These are phyloP conservation scores for Bibio marci DNA, from an alignment of 2,888 invertebrate genomes.

Conservation along the genomic window DNA sequence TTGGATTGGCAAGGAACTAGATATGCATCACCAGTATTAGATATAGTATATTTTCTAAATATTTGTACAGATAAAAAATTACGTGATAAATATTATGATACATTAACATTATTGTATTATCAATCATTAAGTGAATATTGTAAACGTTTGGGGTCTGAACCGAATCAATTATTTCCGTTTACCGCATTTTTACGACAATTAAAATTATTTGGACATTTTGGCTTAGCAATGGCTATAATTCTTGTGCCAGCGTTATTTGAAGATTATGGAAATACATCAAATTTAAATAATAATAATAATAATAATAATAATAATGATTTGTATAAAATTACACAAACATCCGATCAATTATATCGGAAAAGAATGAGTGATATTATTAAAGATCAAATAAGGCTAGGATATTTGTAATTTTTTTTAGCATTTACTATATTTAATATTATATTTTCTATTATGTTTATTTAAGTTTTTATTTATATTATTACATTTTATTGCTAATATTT, in stretches of 20 bases:
- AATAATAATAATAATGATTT: neutral
- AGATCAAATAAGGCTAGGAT: constrained; percentile 6
- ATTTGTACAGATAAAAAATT: constrained; percentile 18
- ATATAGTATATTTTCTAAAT: constrained; percentile 21
- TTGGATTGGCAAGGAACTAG: constrained; percentile 25
- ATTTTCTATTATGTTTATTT: too few relatives aligned
- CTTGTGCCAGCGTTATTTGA: constrained; percentile 6
- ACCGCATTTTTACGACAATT: constrained; percentile 8
- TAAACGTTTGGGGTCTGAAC: constrained; percentile 7
- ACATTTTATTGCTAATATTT: too few relatives aligned
- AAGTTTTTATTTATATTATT: too few relatives aligned
- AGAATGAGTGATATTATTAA: constrained; percentile 6
- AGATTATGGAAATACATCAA: constrained; percentile 3
- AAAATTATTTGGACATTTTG: constrained; percentile 7
- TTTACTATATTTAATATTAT: too few relatives aligned
- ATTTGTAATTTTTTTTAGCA: too few relatives aligned
- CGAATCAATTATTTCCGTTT: constrained; percentile 7
- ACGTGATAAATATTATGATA: constrained; percentile 15
- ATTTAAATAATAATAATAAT: constrained; percentile 4
- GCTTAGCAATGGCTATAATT: constrained; percentile 3
- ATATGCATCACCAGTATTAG: constrained; percentile 22
- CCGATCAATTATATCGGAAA: neutral
- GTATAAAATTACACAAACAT: neutral
- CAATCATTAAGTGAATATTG: constrained; percentile 7
- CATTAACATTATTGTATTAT: constrained; percentile 7